phyloP scores from a whole-genome alignment of 2,888 invertebrate genomes.

The Platyscelio sp. region DNA sequence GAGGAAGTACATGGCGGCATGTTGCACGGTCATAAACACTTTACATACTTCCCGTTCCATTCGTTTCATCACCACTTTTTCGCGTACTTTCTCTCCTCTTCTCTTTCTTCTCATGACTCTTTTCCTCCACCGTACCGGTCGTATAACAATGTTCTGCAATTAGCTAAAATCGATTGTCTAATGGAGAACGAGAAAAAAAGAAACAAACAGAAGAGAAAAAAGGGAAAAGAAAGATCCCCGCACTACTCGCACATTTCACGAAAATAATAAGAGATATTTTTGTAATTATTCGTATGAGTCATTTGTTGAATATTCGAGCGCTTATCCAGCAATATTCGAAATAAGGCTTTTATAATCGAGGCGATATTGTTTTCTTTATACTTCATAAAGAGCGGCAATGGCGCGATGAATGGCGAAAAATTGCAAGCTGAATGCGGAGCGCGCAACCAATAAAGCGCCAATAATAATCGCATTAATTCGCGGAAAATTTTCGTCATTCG shows the following conservation, averaged over 20 bases:
- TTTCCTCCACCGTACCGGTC: slow-evolving; percentile 47
- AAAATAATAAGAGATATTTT: slow-evolving; percentile 66
- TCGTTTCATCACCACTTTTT: slow-evolving; percentile 73
- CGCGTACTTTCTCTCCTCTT: slow-evolving; percentile 36
- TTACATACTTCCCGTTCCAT: slow-evolving; percentile 81
- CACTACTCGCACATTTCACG: slow-evolving; percentile 46
- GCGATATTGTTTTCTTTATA: slow-evolving; percentile 68
- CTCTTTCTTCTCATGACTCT: slow-evolving; percentile 58
- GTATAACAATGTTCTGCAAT: slow-evolving; percentile 81
- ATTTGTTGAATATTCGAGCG: slow-evolving; percentile 60
- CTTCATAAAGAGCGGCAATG: slow-evolving; percentile 39
- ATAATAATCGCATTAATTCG: slow-evolving; percentile 78
- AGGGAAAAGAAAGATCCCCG: slow-evolving; percentile 41
- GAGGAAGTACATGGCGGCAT: slow-evolving; percentile 78
- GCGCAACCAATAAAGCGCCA: slow-evolving; percentile 73
- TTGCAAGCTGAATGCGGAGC: slow-evolving; percentile 66
- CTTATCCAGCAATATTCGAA: slow-evolving; percentile 52
- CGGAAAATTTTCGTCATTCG: slow-evolving; percentile 77
- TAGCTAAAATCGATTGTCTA: slow-evolving; percentile 83
- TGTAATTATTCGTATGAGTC: slow-evolving; percentile 56
- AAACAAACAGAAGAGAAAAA: slow-evolving; percentile 14
- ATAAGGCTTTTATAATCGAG: slow-evolving; percentile 52
- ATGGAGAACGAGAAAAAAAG: slow-evolving; percentile 79
- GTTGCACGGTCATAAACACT: slow-evolving; percentile 84
- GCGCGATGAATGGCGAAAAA: slow-evolving; percentile 52